A percentile compares a stretch with the other conserved stretches of the same genome.
phyloP scores from a whole-genome alignment of 2,888 invertebrate genomes.

The Plagodis dolabraria region DNA sequence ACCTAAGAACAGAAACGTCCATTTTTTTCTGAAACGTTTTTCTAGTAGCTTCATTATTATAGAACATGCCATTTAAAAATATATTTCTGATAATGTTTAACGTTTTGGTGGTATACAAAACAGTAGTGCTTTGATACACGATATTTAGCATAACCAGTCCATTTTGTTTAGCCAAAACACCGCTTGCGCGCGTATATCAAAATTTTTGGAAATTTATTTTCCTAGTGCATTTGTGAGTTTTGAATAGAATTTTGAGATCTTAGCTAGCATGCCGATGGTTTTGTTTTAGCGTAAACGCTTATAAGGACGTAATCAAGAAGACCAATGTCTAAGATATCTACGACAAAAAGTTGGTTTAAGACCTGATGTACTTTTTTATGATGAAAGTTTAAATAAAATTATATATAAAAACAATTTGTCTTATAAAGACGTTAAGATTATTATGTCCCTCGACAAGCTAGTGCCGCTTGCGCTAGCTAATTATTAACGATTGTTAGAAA shows the following conservation, averaged over 20 bases:
- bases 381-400: slow-evolving; percentile 59
- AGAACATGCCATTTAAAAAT: slow-evolving; percentile 74
- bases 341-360: slow-evolving; percentile 45
- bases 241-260: slow-evolving; percentile 60
- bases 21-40: slow-evolving; percentile 80
- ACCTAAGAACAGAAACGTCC: slow-evolving; percentile 84
- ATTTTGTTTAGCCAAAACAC: slow-evolving; percentile 83
- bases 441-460: slow-evolving; percentile 59
- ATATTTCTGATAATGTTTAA: slow-evolving; percentile 81
- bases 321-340: slow-evolving; percentile 44
- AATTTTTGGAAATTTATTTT: slow-evolving; percentile 75
- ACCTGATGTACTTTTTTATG: slow-evolving; percentile 66
- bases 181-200: slow-evolving; percentile 73
- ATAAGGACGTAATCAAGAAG: slow-evolving; percentile 64
- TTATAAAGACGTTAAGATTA: slow-evolving; percentile 66
- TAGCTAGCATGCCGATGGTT: slow-evolving; percentile 57
- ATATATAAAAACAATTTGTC: slow-evolving; percentile 65
- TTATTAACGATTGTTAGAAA: slow-evolving; percentile 60
- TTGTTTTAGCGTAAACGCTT: slow-evolving; percentile 64
- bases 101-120: slow-evolving; percentile 79
- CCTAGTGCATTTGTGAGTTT: slow-evolving; percentile 74
- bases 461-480: slow-evolving; percentile 57
- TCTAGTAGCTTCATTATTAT: slow-evolving; percentile 78
- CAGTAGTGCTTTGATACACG: slow-evolving; percentile 82
- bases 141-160: slow-evolving; percentile 82